Evolutionary conservation across 2,113 vertebrate species (phyloP), one percentile per base, ranked within the genome.

Genomic region (Cygnus buccinator): DNA sequence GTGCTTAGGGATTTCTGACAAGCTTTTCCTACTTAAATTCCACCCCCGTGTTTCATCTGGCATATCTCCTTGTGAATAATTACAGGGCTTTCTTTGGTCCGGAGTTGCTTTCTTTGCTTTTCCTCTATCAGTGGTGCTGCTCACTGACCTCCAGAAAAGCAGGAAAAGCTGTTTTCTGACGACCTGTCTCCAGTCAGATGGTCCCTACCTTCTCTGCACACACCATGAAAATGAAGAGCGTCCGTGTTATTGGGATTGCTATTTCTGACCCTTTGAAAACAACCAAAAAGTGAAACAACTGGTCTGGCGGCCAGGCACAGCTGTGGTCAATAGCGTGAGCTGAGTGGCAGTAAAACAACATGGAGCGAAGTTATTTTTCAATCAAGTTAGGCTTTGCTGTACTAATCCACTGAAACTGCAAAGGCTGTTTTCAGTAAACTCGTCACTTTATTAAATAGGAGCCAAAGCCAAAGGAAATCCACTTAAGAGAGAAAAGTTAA

Each of bases 281-380:
- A 93, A 96, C 94, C 84, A 94, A 87, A 83, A 96, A 94, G 87
- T 95, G 41, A 92, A 93, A 89, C 95, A 72, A 16, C 71, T 25
- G 16, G 83, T 88, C 90, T 62, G 48, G 52, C 3, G 8, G 86
- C 95, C 95, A 94, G 93, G 59, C 3, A 0, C 89, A 80, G 87
- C 41, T 48, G 90, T 85, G 58, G 85, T 89, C 92, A 94, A 13
- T 43, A 50, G 70, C 80, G 85, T 90, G 94, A 95, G 95, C n/a
- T 17, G 73, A 46, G 50, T 90, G 92, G 93, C 95, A 97, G 89
- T 95, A 94, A 91, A 92, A 71, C 77, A 79, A 86, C 92, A 59
- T 63, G 85, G 65, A 91, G 87, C 25, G 39, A 97, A 97, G 96
- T 97, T 98, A 97, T 97, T 98, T 98, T 98, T 97, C 97, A 98